Percentiles rank a stretch among this genome's conserved stretches.
Evolutionary conservation across 1,140 invertebrate genomes (phyloP).

Genomic region (Ridgeia piscesae): DNA sequence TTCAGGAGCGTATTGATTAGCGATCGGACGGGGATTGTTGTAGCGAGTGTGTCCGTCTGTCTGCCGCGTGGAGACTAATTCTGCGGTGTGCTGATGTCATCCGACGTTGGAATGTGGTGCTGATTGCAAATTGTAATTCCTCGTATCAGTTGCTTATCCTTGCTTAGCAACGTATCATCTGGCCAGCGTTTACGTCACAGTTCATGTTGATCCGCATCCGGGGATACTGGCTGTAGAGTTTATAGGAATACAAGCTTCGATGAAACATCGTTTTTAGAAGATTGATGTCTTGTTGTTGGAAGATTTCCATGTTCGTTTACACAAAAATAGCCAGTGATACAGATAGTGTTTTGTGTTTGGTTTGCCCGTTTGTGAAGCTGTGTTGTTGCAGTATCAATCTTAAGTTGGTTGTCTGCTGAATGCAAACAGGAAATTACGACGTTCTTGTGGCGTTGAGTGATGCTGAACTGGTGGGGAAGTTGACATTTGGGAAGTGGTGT

Average conservation of each 20-base stretch:
- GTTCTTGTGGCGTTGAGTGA: not conserved
- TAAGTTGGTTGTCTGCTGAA: not conserved
- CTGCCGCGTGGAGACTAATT: not conserved
- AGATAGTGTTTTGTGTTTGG: not conserved
- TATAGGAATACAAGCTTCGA: not conserved
- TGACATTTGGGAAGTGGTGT: not conserved
- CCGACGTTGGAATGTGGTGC: not conserved
- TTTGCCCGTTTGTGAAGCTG: not conserved
- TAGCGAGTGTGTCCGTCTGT: not conserved
- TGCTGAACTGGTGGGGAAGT: not conserved
- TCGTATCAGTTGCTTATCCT: not conserved
- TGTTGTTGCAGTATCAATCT: not conserved
- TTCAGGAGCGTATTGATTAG: not conserved
- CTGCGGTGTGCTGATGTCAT: not conserved
- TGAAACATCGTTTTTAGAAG: not conserved
- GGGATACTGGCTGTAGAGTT: not conserved
- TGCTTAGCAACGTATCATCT: not conserved
- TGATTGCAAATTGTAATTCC: not conserved
- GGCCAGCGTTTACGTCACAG: not conserved
- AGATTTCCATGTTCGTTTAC: not conserved
- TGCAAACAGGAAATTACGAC: not conserved
- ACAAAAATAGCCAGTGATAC: not conserved
- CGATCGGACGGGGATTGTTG: not conserved
- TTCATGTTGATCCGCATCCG: not conserved
- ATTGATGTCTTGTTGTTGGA: not conserved